A percentile compares a stretch with the other conserved stretches of the same genome.
phyloP scores from a whole-genome alignment of 30 jellyfish, hydroid and myxozoan genomes.

The Aurelia sp. region DNA sequence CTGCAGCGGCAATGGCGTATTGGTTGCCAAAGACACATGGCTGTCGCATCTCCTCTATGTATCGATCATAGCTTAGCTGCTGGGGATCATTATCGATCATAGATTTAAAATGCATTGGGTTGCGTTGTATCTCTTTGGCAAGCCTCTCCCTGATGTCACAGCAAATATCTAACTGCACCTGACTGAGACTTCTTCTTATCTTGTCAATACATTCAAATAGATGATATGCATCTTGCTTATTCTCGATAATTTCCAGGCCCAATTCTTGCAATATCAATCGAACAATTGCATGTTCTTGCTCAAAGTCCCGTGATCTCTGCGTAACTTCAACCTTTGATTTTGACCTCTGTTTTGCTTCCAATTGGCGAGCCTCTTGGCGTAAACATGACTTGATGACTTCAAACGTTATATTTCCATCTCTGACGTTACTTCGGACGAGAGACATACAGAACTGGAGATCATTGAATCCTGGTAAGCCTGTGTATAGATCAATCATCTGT shows the following conservation, averaged over 20 bases:
- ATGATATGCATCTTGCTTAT: conserved; percentile 61
- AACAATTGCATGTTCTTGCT: conserved; percentile 73
- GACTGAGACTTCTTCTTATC: conserved; percentile 45
- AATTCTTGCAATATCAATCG: conserved; percentile 61
- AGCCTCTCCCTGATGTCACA: conserved; percentile 50
- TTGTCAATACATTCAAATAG: conserved; percentile 67
- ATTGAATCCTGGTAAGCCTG: conserved; percentile 79
- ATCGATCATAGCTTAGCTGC: conserved; percentile 33
- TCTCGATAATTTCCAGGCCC: conserved; percentile 60
- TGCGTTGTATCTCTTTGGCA: conserved; percentile 74
- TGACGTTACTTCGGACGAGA: conserved; percentile 65
- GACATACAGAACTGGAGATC: conserved; percentile 79
- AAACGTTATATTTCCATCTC: conserved; percentile 77
- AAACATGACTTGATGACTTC: conserved; percentile 68
- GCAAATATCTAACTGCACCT: conserved; percentile 48
- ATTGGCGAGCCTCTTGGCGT: conserved; percentile 60
- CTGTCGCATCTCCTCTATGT: conserved; percentile 57
- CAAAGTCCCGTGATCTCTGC: conserved; percentile 55
- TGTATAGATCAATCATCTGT: conserved; percentile 64
- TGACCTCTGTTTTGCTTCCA: conserved; percentile 21
- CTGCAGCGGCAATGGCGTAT: conserved; percentile 85
- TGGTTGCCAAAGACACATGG: conserved; percentile 65
- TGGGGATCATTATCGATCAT: conserved; percentile 64
- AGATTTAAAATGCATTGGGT: conserved; percentile 65
- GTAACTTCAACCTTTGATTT: not conserved